Base-by-base conservation (phyloP, 2,888 invertebrate genomes). In the Stramonita haemastoma region DNA sequence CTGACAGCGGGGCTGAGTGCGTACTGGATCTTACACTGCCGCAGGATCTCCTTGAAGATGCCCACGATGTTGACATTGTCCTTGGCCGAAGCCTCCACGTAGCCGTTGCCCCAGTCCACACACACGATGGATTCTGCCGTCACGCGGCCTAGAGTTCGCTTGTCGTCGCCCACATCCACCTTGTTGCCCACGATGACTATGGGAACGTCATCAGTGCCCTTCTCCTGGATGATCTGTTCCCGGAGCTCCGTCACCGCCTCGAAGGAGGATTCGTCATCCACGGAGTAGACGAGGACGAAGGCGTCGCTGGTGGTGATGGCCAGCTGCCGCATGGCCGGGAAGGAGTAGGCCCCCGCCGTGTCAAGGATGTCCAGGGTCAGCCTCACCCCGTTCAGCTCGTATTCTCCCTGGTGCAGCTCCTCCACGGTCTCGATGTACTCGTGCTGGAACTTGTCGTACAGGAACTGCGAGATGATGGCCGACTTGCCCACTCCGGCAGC, bases 51-150 rank as follows among this genome's bases (percentile, higher is more conserved):
- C 95, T 98, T 98, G 96, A 98, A 98, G 83, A 98, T 94, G 87
- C 93, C 94, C 11, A 94, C 93, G 56, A 96, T 97, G 96, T 98
- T 98, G 88, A 97, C 96, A 96, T 98, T 98, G 89, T 98, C 98
- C 95, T 98, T 98, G 13, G 98, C 98, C 0, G 98, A 98, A 0
- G 98, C 97, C 95, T 98, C 98, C 15, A 98, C 98, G 96, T 98
- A 98, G 17, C 98, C 98, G 95, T 98, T 98, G 95, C 98, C 98
- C 98, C 98, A 99, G 95, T 98, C 98, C 2, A 98, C 97, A 1
- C 97, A 98, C 8, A 98, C 98, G 36, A 98, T 92, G 17, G 94
- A 94, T 90, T 95, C 95, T 15, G 98, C 98, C 91, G 98, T 98
- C 93, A 98, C 98, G 91, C 97, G 97, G 92, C 98, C 97, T 73